Evolutionary conservation across 2,888 invertebrate genomes (phyloP), one percentile per base, ranked within the genome.

Genomic region (Euclidia mi): DNA sequence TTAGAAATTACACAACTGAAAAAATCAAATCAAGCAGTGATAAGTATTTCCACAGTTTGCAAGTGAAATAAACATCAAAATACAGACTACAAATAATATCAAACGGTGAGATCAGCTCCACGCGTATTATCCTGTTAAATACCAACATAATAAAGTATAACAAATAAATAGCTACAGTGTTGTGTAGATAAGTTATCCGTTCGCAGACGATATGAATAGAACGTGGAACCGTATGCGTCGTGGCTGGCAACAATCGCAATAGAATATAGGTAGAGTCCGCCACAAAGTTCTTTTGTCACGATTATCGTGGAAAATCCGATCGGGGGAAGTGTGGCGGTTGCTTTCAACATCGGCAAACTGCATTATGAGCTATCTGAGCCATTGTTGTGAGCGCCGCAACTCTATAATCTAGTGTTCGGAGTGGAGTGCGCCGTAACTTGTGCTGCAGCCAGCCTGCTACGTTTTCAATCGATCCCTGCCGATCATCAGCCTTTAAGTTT

Each of bases 231-330:
- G 71, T 71, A 78, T 85, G 87, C 85, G 86, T 87, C 83, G 82
- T 41, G 44, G 44, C 78, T 75, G 62, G 63, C 61, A 55, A 71
- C 72, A 81, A 78, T 84, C 78, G 81, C 79, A 79, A 85, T 86
- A 87, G 86, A 86, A 87, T 87, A 86, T 85, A 85, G 59, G 57
- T 60, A 70, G 71, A 82, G 85, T 85, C 86, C 80, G 83, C 76
- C 76, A 80, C 89, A 91, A 91, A 93, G 93, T 94, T 93, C 94
- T 94, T 93, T 94, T 94, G 94, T 94, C 88, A 86, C 89, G 92
- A 94, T 94, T 93, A 93, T 94, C 93, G 86, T 83, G 88, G 92
- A 88, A 90, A 92, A 93, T 92, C 93, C 93, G 92, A 94, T 94
- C 91, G 89, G 82, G 84, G 89, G 91, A 91, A 92, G 91, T 90